Evolutionary conservation across 2,888 invertebrate genomes (phyloP).

Genomic region (Polyommatus icarus): DNA sequence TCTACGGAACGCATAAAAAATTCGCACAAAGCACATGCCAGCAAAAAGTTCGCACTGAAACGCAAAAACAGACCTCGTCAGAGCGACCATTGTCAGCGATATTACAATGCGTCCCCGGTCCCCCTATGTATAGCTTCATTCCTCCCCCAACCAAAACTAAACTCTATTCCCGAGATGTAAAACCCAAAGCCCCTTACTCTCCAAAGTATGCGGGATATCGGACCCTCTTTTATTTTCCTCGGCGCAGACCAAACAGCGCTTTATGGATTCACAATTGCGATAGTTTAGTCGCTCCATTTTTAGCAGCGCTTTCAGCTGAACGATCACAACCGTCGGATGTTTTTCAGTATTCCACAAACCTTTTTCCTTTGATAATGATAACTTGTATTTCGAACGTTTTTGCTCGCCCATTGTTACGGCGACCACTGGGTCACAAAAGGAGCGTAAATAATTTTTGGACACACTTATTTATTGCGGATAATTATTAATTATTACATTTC

Average conservation of each 20-base stretch:
- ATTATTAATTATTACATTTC: slow-evolving; percentile 23
- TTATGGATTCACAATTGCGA: slow-evolving; percentile 43
- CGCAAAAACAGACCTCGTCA: slow-evolving; percentile 67
- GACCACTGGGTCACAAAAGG: slow-evolving; percentile 13
- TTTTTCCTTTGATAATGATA: slow-evolving; percentile 45
- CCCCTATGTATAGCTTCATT: slow-evolving; percentile 69
- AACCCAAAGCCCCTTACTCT: slow-evolving; percentile 42
- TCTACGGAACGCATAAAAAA: slow-evolving; percentile 55
- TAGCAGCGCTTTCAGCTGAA: slow-evolving; percentile 56
- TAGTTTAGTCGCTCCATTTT: slow-evolving; percentile 21
- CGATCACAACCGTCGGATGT: slow-evolving; percentile 49
- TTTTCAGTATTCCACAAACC: slow-evolving; percentile 61
- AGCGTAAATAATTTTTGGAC: slow-evolving; percentile 20
- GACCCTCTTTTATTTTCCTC: slow-evolving; percentile 70
- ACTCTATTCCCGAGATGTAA: slow-evolving; percentile 34
- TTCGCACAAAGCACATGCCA: slow-evolving; percentile 59
- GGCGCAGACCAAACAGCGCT: slow-evolving; percentile 58
- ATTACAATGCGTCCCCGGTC: slow-evolving; percentile 73
- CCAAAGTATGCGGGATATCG: slow-evolving; percentile 53
- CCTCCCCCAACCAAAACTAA: slow-evolving; percentile 41
- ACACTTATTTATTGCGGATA: slow-evolving; percentile 18
- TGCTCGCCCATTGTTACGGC: background rate
- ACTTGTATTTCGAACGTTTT: slow-evolving; percentile 62
- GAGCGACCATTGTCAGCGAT: slow-evolving; percentile 73
- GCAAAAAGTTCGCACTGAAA: slow-evolving; percentile 68